Conservation (phyloP, 2,888 invertebrate species). For the Caradrina kadenii region DNA sequence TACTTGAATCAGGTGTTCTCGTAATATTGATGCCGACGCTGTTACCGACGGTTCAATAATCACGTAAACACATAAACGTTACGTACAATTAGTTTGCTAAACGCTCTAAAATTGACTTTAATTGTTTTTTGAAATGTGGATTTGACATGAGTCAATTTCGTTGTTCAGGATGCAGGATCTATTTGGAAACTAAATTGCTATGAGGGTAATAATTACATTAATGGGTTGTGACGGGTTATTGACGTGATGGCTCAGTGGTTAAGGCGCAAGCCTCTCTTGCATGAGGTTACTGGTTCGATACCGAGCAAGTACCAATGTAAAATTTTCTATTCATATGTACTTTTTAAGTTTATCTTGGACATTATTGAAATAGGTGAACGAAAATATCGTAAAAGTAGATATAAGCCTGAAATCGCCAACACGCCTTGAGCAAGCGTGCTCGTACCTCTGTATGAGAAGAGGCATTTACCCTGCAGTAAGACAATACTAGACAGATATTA, state of each 20-base stretch:
- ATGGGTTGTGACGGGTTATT: not conserved
- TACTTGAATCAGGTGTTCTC: constrained; percentile 47
- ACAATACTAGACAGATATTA: not conserved
- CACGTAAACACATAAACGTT: constrained; percentile 47
- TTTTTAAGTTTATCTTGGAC: too few relatives aligned
- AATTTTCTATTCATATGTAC: too few relatives aligned
- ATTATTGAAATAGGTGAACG: too few relatives aligned
- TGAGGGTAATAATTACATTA: constrained; percentile 5
- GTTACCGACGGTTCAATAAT: constrained; percentile 42
- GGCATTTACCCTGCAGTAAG: too few relatives aligned
- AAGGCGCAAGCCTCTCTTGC: too few relatives aligned
- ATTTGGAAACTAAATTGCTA: constrained; percentile 30
- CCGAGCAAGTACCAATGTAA: too few relatives aligned
- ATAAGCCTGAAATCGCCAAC: too few relatives aligned
- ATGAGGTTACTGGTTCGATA: too few relatives aligned
- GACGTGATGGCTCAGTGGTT: too few relatives aligned
- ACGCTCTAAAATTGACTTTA: constrained; percentile 34
- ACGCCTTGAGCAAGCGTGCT: too few relatives aligned
- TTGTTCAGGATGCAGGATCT: constrained; percentile 60
- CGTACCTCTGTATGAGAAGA: too few relatives aligned
- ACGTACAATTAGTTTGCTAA: constrained; percentile 48
- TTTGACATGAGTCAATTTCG: constrained; percentile 37
- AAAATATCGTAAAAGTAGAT: too few relatives aligned
- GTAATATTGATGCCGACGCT: constrained; percentile 5
- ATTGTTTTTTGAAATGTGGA: constrained; percentile 44